Percentiles rank a stretch among this genome's conserved stretches.
Conservation (phyloP, 2,888 invertebrate genomes). For the Diplazon laetatorius region DNA sequence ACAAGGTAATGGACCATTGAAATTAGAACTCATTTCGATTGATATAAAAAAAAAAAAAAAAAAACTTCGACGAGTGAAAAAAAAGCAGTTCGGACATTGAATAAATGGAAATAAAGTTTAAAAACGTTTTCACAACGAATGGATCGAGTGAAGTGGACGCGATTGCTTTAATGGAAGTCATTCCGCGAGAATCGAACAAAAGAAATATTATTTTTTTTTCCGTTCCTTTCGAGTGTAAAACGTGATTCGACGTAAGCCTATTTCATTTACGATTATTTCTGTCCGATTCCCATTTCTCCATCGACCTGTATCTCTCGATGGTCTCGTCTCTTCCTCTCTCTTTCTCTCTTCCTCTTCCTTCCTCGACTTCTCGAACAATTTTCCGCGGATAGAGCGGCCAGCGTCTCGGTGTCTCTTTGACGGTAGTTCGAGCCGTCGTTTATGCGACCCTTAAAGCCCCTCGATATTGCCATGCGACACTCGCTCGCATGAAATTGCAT, state of each 20-base stretch:
- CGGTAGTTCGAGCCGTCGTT: slow-evolving; percentile 57
- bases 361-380: not conserved
- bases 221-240: slow-evolving; percentile 4
- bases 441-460: slow-evolving; percentile 57
- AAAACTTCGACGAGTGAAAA: too few species aligned
- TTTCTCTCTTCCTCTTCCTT: not conserved
- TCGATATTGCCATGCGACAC: slow-evolving; percentile 48
- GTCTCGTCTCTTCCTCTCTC: not conserved
- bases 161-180: not conserved
- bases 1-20: too few species aligned
- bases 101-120: too few species aligned
- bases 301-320: not conserved
- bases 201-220: slow-evolving; percentile 3
- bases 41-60: too few species aligned
- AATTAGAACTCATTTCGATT: too few species aligned
- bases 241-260: slow-evolving; percentile 8
- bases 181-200: not conserved
- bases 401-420: slow-evolving; percentile 53
- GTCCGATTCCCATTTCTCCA: not conserved
- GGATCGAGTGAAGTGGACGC: not conserved
- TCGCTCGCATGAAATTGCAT: slow-evolving; percentile 61
- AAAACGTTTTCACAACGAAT: not conserved
- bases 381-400: slow-evolving; percentile 12
- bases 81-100: too few species aligned
- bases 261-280: slow-evolving; percentile 40